Evolutionary conservation across 2,113 vertebrate species (phyloP).

Genomic region (Crotalus helleri): DNA sequence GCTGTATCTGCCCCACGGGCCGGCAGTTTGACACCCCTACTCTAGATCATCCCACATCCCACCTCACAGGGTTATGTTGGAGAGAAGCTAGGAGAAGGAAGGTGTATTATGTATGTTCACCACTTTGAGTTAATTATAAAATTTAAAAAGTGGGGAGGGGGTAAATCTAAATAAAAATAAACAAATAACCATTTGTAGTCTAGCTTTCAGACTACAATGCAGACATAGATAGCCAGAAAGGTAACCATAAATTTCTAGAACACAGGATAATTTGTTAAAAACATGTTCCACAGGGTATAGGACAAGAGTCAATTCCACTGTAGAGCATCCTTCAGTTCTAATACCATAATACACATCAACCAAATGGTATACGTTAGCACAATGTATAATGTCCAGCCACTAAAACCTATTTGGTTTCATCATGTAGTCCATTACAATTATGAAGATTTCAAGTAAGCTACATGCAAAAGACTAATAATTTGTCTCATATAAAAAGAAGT

Average conservation of each 20-base stretch:
- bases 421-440: neutral
- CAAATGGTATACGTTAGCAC: neutral
- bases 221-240: neutral
- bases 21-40: too few relatives aligned
- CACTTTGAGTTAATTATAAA: neutral
- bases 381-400: neutral
- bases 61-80: neutral
- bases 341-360: constrained; percentile 17
- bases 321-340: constrained; percentile 31
- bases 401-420: neutral
- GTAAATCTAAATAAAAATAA: neutral
- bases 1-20: too few relatives aligned
- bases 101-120: neutral
- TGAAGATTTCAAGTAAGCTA: constrained; percentile 22
- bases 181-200: neutral
- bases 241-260: constrained; percentile 46
- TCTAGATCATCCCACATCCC: neutral
- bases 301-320: constrained; percentile 62
- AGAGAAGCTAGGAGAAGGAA: neutral
- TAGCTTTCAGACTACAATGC: neutral
- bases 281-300: constrained; percentile 65
- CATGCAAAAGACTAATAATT: constrained; percentile 26
- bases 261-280: constrained; percentile 70
- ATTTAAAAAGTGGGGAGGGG: neutral
- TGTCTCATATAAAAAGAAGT: constrained; percentile 39